These are phyloP conservation scores for Sinonovacula constricta DNA, from an alignment of 1,140 invertebrate species.

Conservation along the genomic window DNA sequence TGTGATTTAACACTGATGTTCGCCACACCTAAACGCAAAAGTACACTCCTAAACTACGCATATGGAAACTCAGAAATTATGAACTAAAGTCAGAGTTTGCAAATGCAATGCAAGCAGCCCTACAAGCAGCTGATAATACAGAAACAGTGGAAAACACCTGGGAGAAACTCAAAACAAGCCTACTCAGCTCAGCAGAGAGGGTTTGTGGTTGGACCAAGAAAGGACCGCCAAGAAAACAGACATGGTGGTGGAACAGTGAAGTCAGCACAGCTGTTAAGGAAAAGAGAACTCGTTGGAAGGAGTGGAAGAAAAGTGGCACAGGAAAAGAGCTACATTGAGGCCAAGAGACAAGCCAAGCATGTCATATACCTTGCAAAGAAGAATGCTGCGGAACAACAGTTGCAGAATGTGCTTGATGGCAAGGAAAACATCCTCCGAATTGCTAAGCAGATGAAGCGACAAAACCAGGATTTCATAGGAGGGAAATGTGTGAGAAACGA, in stretches of 20 bases:
- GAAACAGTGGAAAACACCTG: neutral
- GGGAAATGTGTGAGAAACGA: constrained; percentile 21
- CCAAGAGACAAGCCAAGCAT: neutral
- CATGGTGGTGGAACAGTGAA: neutral
- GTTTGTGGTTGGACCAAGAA: no score
- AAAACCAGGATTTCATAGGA: constrained; percentile 25
- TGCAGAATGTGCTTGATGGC: no score
- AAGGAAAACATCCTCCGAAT: constrained; percentile 9
- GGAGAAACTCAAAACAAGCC: neutral
- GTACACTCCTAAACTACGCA: no score
- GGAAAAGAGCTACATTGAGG: neutral
- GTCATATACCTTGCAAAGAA: neutral
- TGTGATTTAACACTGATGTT: no score
- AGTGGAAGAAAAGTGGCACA: neutral
- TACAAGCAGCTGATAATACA: neutral
- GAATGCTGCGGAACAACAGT: neutral
- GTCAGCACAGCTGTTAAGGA: neutral
- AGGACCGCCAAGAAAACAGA: neutral
- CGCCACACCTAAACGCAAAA: no score
- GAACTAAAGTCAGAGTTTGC: neutral
- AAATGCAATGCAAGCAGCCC: neutral
- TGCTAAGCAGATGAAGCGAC: constrained; percentile 19
- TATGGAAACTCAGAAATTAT: neutral
- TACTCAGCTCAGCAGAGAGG: neutral
- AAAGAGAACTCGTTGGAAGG: neutral